Evolutionary conservation across 2,797 vertebrate genomes (phyloP), one percentile per base, ranked within the genome.

Genomic region (Neomorphus geoffroyi): DNA sequence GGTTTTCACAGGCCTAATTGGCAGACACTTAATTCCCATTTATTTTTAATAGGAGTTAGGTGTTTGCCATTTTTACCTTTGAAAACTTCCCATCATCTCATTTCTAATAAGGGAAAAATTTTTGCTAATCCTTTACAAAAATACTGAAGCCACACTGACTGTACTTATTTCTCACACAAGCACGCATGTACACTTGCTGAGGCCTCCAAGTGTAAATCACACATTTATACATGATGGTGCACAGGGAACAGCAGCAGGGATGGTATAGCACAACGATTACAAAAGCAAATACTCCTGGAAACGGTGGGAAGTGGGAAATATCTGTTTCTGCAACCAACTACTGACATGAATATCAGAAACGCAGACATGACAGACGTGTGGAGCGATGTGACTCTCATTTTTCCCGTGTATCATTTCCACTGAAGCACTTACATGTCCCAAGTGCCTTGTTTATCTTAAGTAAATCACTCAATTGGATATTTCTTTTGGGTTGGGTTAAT

Each of bases 11-110:
- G 71, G 41, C 53, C 74, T 93, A 95, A 91, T 75, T 92, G 88
- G 73, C 80, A 93, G 80, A 90, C 67, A 74, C 30, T 92, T 93
- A 65, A 94, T 96, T 95, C 65, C 67, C 37, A 84, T 90, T 92
- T 93, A 64, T 90, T 93, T 96, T 96, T 94, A 94, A 88, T 80
- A 82, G 48, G 35, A 88, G 60, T 73, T 92, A 92, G 77, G 39
- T 74, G 67, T 78, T 96, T 71, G 67, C 87, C 86, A 64, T 67
- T 94, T 94, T 86, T 88, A 62, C 88, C 74, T 92, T 92, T 95
- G 88, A 94, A 90, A 97, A 88, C 18, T 94, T 95, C 88, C 64
- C 88, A 95, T 95, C 88, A 93, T 88, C 57, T 88, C 86, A 50
- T n/a, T 88, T 87, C 56, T 74, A 94, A 89, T 74, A 90, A 82